Evolutionary conservation across 2,113 vertebrate species (phyloP).

Genomic region (Montifringilla adamsi): DNA sequence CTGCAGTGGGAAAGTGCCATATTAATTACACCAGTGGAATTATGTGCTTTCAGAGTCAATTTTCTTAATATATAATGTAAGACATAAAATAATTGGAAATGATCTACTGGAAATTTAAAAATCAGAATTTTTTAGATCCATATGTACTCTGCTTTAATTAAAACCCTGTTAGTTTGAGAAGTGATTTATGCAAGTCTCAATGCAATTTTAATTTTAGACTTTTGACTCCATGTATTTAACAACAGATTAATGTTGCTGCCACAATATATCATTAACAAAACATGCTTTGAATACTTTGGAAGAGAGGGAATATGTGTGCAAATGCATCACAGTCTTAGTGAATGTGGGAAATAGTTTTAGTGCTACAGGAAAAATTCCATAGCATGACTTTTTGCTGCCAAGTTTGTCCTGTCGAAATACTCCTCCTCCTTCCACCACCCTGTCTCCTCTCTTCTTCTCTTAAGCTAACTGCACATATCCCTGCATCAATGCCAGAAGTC

Average conservation of each 20-base stretch:
- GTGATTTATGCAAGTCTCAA: neutral
- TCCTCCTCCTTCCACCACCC: neutral
- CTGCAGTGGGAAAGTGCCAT: neutral
- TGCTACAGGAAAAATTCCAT: neutral
- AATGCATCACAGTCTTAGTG: neutral
- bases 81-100: neutral
- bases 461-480: neutral
- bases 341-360: neutral
- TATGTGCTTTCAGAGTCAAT: neutral
- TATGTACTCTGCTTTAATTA: neutral
- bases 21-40: neutral
- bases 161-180: neutral
- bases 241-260: conserved; percentile 16
- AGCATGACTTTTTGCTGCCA: neutral
- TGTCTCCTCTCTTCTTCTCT: neutral
- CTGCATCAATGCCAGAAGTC: neutral
- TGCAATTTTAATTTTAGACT: neutral
- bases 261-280: conserved; percentile 4
- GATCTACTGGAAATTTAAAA: neutral
- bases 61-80: neutral
- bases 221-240: neutral
- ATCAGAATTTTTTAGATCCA: neutral
- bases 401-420: neutral
- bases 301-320: neutral
- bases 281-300: neutral